Base-by-base conservation (phyloP, 2,888 invertebrate genomes). In the Brachyptera risi region DNA sequence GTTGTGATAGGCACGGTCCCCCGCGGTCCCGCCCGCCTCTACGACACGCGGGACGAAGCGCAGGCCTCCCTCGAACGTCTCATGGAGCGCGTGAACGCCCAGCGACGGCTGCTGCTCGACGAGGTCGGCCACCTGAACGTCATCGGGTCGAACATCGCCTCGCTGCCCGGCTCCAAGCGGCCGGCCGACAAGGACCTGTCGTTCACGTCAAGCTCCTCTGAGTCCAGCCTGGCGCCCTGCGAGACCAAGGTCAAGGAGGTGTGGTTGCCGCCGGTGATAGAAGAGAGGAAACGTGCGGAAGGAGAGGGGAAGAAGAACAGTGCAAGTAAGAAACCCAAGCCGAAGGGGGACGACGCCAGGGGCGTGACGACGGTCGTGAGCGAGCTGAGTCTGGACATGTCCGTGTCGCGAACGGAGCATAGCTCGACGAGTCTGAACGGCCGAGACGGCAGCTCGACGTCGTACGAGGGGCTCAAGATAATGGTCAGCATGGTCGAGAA, bases 81-180 rank as follows among this genome's bases (percentile, higher is more conserved):
- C 51, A 63, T 78, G 24, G 69, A 70, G 40, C 71, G 70, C 40
- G 68, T 78, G 23, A 73, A 74, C 58, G 59, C 68, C 17, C 76
- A 77, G 65, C 74, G 74, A 59, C 70, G 73, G 24, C 70, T 75
- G 60, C 67, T 77, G 15, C 26, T 74, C 7, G 68, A 71, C 31
- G 76, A 76, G 27, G 27, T 51, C 24, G 50, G 50, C 4, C 50
- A 15, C 7, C n/a, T n/a, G n/a, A 31, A 51, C 50, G 50, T 51
- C 15, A 15, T 51, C 27, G 50, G 26, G 5, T 26, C 27, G 17
- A 9, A 15, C 15, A 17, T 24, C 9, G 5, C 15, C 19, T n/a
- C n/a, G 3, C 24, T 24, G 24, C 3, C 49, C 24, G 13, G 9
- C 31, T 11, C n/a, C 3, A 51, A 51, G 27, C 31, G 50, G 2